Evolutionary conservation across 2,888 invertebrate genomes (phyloP), one percentile per base, ranked within the genome.

Genomic region (Labia minor): DNA sequence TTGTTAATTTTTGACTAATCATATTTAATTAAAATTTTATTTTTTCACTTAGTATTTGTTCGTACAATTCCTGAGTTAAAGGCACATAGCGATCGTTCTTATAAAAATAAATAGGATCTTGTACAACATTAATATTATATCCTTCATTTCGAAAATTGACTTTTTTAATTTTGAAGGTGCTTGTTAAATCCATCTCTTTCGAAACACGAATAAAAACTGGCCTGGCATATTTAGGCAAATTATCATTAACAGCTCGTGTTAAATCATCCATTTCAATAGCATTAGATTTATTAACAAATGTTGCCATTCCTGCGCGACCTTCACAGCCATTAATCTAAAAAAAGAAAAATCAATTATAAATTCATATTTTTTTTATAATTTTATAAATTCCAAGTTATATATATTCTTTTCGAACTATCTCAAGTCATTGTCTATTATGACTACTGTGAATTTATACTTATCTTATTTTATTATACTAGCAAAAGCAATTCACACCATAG

Each of bases 121-220:
- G 77, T 64, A 81, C 76, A 70, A 84, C 82, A 66, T 82, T 80
- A 1, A 89, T 82, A 75, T 96, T 84, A 76, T 88, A 96, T 1
- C 90, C 95, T 71, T 95, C 91, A 70, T 85, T 82, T 75, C 92
- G 90, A 69, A 96, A 83, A 72, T 91, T 89, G 1, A 87, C 82
- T 76, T 97, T 98, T 78, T 92, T 92, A 72, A 97, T 77, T 79
- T 98, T 98, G 77, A 91, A 97, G 0, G 98, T 98, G 63, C 90
- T 90, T 81, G 84, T 77, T 74, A 78, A 79, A 67, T 94, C 92
- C 66, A 95, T 84, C 71, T 87, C 81, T 66, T 86, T 79, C 74
- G 91, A 81, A 68, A 93, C 80, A 66, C 97, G 82, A 37, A 97
- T 77, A 80, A 97, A 97, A 19, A 95, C 79, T 1, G 97, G 97